Evolutionary conservation across 2,113 vertebrate species (phyloP).

Genomic region (Hippoglossus stenolepis): DNA sequence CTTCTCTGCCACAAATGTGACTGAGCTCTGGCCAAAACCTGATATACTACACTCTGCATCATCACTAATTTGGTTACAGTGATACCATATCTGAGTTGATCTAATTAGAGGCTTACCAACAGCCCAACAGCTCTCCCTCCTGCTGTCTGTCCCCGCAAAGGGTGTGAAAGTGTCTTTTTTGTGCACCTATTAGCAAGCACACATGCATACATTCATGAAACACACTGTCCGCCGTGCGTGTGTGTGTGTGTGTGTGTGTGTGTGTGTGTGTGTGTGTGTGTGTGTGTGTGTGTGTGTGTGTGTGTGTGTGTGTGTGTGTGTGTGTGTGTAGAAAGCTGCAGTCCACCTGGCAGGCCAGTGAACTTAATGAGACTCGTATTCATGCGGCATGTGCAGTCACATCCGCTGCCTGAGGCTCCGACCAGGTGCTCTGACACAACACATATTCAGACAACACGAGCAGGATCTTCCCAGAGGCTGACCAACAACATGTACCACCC

Average conservation of each 20-base stretch:
- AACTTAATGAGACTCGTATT: slow-evolving; percentile 69
- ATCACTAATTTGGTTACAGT: slow-evolving; percentile 75
- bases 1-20: slow-evolving; percentile 75
- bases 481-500: slow-evolving; percentile 49
- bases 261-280: slow-evolving; percentile 3
- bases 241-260: slow-evolving; percentile 4
- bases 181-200: slow-evolving; percentile 37
- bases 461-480: slow-evolving; percentile 42
- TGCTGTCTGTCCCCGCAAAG: slow-evolving; percentile 26
- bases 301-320: slow-evolving; percentile 1
- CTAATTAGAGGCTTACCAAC: slow-evolving; percentile 64
- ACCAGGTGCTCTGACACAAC: slow-evolving; percentile 70
- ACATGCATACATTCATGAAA: slow-evolving; percentile 38
- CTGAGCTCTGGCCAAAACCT: slow-evolving; percentile 69
- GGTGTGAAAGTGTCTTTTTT: slow-evolving; percentile 53
- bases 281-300: not conserved
- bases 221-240: not conserved
- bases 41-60: slow-evolving; percentile 73
- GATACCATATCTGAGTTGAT: slow-evolving; percentile 75
- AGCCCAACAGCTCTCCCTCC: slow-evolving; percentile 44
- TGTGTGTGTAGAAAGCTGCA: slow-evolving; percentile 43
- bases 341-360: slow-evolving; percentile 66
- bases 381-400: slow-evolving; percentile 55
- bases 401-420: slow-evolving; percentile 58
- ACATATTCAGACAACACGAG: slow-evolving; percentile 51